Evolutionary conservation across 2,888 invertebrate genomes (phyloP), one percentile per base, ranked within the genome.

Genomic region (Polydrusus cervinus): DNA sequence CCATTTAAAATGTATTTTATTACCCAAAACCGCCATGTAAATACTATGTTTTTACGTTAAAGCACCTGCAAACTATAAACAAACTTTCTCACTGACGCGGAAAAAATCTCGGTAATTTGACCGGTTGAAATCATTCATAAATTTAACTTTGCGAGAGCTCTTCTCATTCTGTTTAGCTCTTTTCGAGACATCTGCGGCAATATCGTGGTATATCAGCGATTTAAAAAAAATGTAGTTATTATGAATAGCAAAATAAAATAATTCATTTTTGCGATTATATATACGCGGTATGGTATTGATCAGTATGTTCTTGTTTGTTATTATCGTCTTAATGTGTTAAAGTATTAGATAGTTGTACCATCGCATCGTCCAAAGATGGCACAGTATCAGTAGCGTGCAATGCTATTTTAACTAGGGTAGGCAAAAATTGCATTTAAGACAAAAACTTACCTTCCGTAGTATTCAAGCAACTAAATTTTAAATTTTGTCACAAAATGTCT

Each of bases 51-150:
- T 67, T 73, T 73, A 73, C 60, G 60, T 73, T 67, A 61, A 18
- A 55, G 75, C 81, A 81, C 81, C 80, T 80, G 81, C 80, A 79
- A 79, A 80, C 81, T 75, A 81, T 81, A 81, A 81, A 81, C 80
- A 80, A 81, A 81, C 81, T 81, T 81, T 81, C 81, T 80, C 80
- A 79, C 51, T 49, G 64, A 38, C 71, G 62, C 45, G 49, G 57
- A 65, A 72, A 75, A 73, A 76, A 76, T 76, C 73, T 64, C 67
- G 51, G 76, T 64, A 73, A 76, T 76, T 76, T 70, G 75, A 75
- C 75, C 75, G 71, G 75, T 66, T 75, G 67, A 65, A 71, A 65
- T 67, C 75, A 75, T 75, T 75, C 75, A 75, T 75, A 75, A 75
- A 75, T 75, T 75, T 45, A 66, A 60, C 74, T 13, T 45, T 69